Base-by-base conservation (phyloP, 1,140 invertebrate genomes). In the Colletes gigas region DNA sequence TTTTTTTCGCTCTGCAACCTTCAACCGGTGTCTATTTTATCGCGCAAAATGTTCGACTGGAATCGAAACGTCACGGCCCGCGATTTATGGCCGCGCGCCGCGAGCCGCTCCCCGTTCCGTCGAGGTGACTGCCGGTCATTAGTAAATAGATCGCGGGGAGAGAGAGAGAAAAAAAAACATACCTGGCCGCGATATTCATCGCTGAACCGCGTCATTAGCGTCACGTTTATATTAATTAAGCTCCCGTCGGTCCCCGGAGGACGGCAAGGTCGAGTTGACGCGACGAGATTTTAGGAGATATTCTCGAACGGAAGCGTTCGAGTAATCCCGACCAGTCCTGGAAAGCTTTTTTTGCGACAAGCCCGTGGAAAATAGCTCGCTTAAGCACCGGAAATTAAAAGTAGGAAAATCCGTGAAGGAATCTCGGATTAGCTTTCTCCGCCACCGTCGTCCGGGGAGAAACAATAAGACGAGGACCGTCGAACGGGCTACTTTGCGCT, bases 221-320 rank as follows among this genome's bases (percentile, higher is more conserved):
- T 71, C 65, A 54, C 47, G 67, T 63, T 77, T 19, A 60, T 50
- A 77, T 77, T 70, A 78, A 78, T 78, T 78, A 63, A 63, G 3
- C 15, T 5, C 4, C 15, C 44, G 65, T 17, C 17, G 1, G 30
- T 14, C 19, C 30, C 30, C 6, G 47, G 2, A 17, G 12, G 21
- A 15, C 39, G 21, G 7, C 15, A 39, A 15, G 17, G 12, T 30
- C 30, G 12, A 59, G 73, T 75, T 19, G 50, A 55, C 62, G 47
- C 62, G 62, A 41, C 21, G 60, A 75, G 73, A 75, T 66, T 75
- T 66, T 17, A 66, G 50, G 17, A 66, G 62, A 75, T 75, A 75
- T 75, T 19, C 50, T 55, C 30, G 21, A 17, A 14, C 12, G 50
- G 62, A 21, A n/a, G 62, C 30, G 57, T 73, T 47, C 41, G 19